Evolutionary conservation across 2,888 invertebrate species (phyloP).

Genomic region (Malthinus flaveolus): DNA sequence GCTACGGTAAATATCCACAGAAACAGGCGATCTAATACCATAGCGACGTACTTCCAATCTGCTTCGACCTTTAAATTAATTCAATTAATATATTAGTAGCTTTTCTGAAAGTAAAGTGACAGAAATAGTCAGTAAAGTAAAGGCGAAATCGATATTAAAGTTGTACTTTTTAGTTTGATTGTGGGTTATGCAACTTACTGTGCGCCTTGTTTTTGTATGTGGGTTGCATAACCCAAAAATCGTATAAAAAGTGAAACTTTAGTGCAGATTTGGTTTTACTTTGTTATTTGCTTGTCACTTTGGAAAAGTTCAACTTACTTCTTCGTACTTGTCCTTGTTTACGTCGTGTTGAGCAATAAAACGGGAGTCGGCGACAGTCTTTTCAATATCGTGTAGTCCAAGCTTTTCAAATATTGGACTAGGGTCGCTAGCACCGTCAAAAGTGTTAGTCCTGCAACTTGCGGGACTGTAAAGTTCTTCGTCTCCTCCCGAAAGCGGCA

Average conservation of each 20-base stretch:
- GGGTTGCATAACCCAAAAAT: too few relatives aligned
- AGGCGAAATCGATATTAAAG: too few relatives aligned
- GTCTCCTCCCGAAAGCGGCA: constrained; percentile 75
- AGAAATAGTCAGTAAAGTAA: too few relatives aligned
- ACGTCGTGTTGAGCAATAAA: constrained; percentile 95
- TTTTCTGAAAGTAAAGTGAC: too few relatives aligned
- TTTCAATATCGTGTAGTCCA: constrained; percentile 83
- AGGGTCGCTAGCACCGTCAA: constrained; percentile 64
- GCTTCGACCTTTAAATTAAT: constrained; percentile 76
- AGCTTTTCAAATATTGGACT: constrained; percentile 84
- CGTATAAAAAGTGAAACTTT: too few relatives aligned
- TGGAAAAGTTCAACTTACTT: constrained; percentile 70
- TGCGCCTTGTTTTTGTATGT: too few relatives aligned
- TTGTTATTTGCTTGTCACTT: too few relatives aligned
- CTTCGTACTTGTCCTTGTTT: constrained; percentile 93
- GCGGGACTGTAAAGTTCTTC: constrained; percentile 80
- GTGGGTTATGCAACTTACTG: too few relatives aligned
- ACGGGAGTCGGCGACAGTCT: constrained; percentile 88
- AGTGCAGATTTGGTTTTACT: too few relatives aligned
- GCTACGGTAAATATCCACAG: constrained; percentile 94
- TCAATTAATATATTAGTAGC: constrained; percentile 15
- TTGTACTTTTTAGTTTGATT: too few relatives aligned
- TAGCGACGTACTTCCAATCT: constrained; percentile 97
- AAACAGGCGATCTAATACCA: constrained; percentile 96
- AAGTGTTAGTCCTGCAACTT: constrained; percentile 53